Conservation (phyloP, 2,888 invertebrate genomes). For the Hirtodrosophila alboralis region DNA sequence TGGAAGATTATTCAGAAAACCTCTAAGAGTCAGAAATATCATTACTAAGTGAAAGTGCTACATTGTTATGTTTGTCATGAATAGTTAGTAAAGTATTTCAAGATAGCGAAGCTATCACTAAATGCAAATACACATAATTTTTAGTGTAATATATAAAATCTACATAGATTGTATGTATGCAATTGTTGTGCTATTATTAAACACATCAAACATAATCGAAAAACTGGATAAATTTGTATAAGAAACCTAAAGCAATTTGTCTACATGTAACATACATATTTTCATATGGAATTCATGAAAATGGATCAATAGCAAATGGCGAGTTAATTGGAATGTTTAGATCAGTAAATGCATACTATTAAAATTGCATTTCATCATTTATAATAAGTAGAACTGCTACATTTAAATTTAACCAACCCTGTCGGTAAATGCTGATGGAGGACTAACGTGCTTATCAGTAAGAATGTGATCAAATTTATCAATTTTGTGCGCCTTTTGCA, state of each 20-base stretch:
- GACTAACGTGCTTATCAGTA: constrained; percentile 80
- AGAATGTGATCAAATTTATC: constrained; percentile 76
- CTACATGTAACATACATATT: constrained; percentile 4
- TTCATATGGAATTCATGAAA: constrained; percentile 1
- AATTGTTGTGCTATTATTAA: too few relatives aligned
- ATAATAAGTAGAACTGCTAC: constrained; percentile 3
- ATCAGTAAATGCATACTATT: constrained; percentile 5
- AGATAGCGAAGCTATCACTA: too few relatives aligned
- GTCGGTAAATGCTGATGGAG: constrained; percentile 85
- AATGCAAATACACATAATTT: too few relatives aligned
- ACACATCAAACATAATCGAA: too few relatives aligned
- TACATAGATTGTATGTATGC: too few relatives aligned
- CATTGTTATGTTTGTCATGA: too few relatives aligned
- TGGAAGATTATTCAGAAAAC: too few relatives aligned
- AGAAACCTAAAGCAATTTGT: neutral
- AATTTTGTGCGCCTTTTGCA: constrained; percentile 15
- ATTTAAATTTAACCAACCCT: constrained; percentile 58
- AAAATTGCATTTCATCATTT: constrained; percentile 2
- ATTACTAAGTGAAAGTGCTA: too few relatives aligned
- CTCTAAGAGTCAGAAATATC: too few relatives aligned
- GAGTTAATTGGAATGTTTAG: constrained; percentile 2
- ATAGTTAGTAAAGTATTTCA: too few relatives aligned
- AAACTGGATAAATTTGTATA: neutral
- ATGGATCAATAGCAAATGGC: neutral
- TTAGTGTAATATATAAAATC: too few relatives aligned